A percentile compares a stretch with the other conserved stretches of the same genome.
Evolutionary conservation across 2,113 vertebrate species (phyloP).

Genomic region (Spilogale gracilis): DNA sequence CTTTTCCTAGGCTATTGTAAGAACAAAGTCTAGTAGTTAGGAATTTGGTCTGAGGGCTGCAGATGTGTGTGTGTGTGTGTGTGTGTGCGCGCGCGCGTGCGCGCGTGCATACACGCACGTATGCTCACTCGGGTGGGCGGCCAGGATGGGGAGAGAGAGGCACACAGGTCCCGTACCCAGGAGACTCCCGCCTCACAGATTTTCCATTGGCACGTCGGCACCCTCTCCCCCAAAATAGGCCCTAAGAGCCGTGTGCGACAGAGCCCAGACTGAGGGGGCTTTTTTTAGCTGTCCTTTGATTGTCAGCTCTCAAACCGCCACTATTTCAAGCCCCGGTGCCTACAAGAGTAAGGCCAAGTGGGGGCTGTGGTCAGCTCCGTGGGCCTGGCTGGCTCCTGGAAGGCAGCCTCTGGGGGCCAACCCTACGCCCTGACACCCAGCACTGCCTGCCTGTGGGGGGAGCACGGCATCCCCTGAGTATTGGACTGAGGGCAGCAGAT

Average conservation of each 20-base stretch:
- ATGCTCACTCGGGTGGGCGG: neutral
- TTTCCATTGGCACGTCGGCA: conserved; percentile 89
- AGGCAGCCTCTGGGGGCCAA: conserved; percentile 67
- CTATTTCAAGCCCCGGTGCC: conserved; percentile 91
- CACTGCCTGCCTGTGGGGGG: neutral
- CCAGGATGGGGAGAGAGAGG: neutral
- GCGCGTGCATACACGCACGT: neutral
- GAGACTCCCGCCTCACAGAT: conserved; percentile 74
- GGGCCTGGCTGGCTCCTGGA: conserved; percentile 69
- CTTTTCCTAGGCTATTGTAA: neutral
- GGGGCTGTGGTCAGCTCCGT: conserved; percentile 45
- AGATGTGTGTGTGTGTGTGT: neutral
- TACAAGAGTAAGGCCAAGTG: conserved; percentile 84
- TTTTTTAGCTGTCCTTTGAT: conserved; percentile 95
- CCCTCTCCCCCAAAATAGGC: conserved; percentile 93
- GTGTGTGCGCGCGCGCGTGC: neutral
- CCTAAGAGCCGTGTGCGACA: conserved; percentile 88
- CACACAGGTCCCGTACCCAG: conserved; percentile 23
- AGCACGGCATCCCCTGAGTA: neutral
- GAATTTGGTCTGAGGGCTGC: neutral
- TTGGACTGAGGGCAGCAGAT: neutral
- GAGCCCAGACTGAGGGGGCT: conserved; percentile 89
- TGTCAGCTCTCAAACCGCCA: conserved; percentile 90
- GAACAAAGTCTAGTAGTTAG: neutral
- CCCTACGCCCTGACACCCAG: neutral